Evolutionary conservation across 2,888 invertebrate genomes (phyloP), one percentile per base, ranked within the genome.

Genomic region (Limnephilus auricula): DNA sequence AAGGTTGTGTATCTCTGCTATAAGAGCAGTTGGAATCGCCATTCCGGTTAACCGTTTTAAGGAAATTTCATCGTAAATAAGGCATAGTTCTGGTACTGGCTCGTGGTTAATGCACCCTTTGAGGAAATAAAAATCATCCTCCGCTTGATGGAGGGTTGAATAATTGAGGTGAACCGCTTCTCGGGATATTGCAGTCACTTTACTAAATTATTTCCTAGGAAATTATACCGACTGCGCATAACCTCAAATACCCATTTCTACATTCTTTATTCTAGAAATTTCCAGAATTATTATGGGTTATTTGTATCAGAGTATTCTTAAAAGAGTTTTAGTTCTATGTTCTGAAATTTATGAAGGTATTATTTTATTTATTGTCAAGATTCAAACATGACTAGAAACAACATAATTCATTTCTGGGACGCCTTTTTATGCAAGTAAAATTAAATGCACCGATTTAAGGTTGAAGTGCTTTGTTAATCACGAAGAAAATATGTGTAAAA

Each of bases 61-160:
- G 32, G 65, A 65, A 86, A 86, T 65, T 86, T 86, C 45, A 65
- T 86, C 65, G 65, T 86, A 86, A 86, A 86, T 86, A 86, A 86
- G 50, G 50, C 86, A 65, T 65, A 86, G 50, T 50, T 50, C 31
- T 34, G 31, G 5, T 2, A 25, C 31, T 30, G 30, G 65, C 65
- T 50, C 50, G 31, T 65, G 31, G 30, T 86, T 65, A 86, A 65
- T 86, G 65, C 50, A 32, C 34, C 31, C 18, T 65, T 50, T 18
- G 32, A 15, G 86, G 32, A 65, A 50, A 86, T 86, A 86, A 86
- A 85, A 86, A 86, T 86, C 50, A 86, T 86, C 65, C 86, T 31
- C 32, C 31, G 31, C 50, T 13, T 65, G 86, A 86, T 32, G 50
- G 50, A 50, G 86, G 65, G 31, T 50, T 86, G 86, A 65, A 86